These are phyloP conservation scores for Megastigmus dorsalis DNA, from an alignment of 2,888 invertebrate genomes.

Conservation along the genomic window DNA sequence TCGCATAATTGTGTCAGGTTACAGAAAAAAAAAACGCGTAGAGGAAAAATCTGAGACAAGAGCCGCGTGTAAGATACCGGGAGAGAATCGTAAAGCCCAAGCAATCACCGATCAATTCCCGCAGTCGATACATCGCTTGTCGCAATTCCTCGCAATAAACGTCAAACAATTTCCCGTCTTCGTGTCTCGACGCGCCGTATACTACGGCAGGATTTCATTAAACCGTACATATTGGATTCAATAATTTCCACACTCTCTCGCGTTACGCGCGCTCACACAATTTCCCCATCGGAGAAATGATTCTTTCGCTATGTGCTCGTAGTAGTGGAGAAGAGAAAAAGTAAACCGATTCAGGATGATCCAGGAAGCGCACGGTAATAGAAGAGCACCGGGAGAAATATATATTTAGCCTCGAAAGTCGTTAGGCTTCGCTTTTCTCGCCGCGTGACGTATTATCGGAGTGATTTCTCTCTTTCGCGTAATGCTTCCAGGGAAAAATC, in stretches of 20 bases:
- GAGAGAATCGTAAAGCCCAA: not conserved
- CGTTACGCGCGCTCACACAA: not conserved
- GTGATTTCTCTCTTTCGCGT: not conserved
- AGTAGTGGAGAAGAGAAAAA: no score
- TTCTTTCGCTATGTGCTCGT: no score
- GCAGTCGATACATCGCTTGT: conserved; percentile 21
- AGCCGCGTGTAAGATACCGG: no score
- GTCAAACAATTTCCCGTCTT: conserved; percentile 19
- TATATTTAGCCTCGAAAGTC: no score
- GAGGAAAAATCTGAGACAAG: no score
- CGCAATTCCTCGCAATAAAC: conserved; percentile 32
- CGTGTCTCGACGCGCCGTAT: not conserved
- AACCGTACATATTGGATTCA: not conserved
- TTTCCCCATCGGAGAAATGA: not conserved
- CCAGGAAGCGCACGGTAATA: conserved; percentile 14
- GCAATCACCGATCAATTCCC: conserved; percentile 11
- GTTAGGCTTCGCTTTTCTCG: not conserved
- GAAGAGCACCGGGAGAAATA: not conserved
- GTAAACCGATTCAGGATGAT: conserved; percentile 17
- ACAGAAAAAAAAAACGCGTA: no score
- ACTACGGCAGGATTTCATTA: conserved; percentile 2
- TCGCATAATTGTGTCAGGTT: no score
- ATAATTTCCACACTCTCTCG: conserved; percentile 19
- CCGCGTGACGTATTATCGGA: not conserved
- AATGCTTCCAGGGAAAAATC: not conserved